Base-by-base conservation (phyloP, 2,888 invertebrate species). In the Drosophila crucigera region DNA sequence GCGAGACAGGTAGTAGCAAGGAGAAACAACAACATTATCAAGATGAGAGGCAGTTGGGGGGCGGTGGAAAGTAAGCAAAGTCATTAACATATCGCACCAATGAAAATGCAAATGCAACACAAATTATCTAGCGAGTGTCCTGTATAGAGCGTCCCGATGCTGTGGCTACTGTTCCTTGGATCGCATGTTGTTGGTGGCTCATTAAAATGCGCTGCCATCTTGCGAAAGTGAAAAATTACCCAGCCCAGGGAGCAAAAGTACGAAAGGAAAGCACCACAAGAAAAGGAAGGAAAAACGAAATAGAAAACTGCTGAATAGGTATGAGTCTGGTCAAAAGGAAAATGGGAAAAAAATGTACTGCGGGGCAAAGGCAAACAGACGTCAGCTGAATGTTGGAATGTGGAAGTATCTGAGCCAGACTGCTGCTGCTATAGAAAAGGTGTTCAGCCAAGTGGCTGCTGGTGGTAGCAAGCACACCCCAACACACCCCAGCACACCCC, bases 221-320 rank as follows among this genome's bases (percentile, higher is more conserved):
- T 91, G 91, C 85, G 91, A 92, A 91, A 92, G 92, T 91, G 92
- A 92, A 92, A 92, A 91, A 92, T 92, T 92, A 91, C 84, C 80
- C 80, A 80, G 83, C 71, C 78, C 78, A 75, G 60, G 73, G 80
- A 68, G 61, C 50, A 62, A 56, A 64, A 58, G 61, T 43, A 72
- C 59, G 55, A 53, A 66, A 55, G 16, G 30, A 66, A 64, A 59
- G 64, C 52, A 69, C 62, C 41, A 52, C 10, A 30, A n/a, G 53
- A 54, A 22, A 56, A 61, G 39, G 52, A 67, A 28, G 49, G 7
- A 55, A 22, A 19, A 16, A 28, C 11, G n/a, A 58, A 61, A 43
- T 50, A 19, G 43, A 37, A 37, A 41, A 49, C 30, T 52, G 43
- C 33, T 61, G 64, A 39, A 37, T 50, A 73, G 67, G 66, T 68